Evolutionary conservation across 1,140 invertebrate genomes (phyloP).

Genomic region (Neomicropteryx cornuta): DNA sequence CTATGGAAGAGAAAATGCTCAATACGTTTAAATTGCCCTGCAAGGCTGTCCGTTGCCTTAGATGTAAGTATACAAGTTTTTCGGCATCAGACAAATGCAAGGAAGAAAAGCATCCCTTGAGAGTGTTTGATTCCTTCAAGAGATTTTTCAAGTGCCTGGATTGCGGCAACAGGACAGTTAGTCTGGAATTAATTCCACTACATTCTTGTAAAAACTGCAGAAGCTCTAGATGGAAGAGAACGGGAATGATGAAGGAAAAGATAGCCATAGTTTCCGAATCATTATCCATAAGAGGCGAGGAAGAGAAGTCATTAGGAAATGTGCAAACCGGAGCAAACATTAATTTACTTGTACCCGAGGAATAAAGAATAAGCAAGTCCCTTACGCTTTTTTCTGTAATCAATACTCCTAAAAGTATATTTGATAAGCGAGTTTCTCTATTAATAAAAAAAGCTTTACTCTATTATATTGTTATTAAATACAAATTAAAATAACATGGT

Average conservation of each 20-base stretch:
- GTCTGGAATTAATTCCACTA: constrained; percentile 65
- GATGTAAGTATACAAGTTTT: constrained; percentile 84
- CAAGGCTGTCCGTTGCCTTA: constrained; percentile 78
- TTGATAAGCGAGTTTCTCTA: too few species aligned
- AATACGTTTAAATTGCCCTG: constrained; percentile 71
- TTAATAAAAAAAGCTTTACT: too few species aligned
- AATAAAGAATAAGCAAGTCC: constrained; percentile 1
- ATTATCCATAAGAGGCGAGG: constrained; percentile 60
- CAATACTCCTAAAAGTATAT: too few species aligned
- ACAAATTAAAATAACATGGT: too few species aligned
- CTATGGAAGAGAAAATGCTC: constrained; percentile 86
- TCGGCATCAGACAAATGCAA: constrained; percentile 77
- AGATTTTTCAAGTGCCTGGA: constrained; percentile 84
- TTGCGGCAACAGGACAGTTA: constrained; percentile 72
- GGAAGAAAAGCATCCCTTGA: constrained; percentile 65
- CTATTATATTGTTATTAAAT: too few species aligned
- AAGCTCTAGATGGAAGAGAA: constrained; percentile 59
- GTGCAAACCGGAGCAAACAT: constrained; percentile 46
- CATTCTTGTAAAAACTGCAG: constrained; percentile 68
- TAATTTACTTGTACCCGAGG: constrained; percentile 53
- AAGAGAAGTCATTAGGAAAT: constrained; percentile 53
- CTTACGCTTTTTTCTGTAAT: too few species aligned
- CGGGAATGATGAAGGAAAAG: constrained; percentile 69
- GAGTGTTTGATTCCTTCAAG: constrained; percentile 68
- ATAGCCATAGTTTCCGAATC: constrained; percentile 34